A percentile compares a stretch with the other conserved stretches of the same genome.
Evolutionary conservation across 2,888 invertebrate genomes (phyloP).

Genomic region (Stramonita haemastoma): DNA sequence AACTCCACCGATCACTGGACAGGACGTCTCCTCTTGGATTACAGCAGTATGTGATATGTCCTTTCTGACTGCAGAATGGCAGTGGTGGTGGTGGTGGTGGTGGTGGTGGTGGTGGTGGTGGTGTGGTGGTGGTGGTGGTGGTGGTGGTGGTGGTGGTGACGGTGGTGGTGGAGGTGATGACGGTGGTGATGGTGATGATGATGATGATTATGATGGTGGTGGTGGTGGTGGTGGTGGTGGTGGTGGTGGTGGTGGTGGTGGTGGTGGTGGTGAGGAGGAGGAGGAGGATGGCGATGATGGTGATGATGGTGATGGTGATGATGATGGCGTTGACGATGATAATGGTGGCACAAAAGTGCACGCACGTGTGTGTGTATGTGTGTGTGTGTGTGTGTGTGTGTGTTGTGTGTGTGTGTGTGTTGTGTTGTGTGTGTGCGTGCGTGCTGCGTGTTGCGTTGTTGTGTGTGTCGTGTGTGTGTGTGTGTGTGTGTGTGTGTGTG

Average conservation of each 20-base stretch:
- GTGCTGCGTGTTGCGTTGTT: neutral
- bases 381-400: conserved; percentile 18
- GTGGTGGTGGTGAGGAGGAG: conserved; percentile 14
- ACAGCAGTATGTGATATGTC: neutral
- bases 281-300: conserved; percentile 1
- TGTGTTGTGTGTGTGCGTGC: neutral
- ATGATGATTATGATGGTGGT: conserved; percentile 26
- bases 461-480: neutral
- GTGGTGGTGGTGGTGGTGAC: neutral
- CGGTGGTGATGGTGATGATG: conserved; percentile 18
- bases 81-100: conserved; percentile 2
- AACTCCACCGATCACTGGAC: neutral
- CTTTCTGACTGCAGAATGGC: neutral
- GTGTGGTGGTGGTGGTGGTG: conserved; percentile 33
- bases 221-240: conserved; percentile 34
- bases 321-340: neutral
- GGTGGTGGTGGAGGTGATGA: conserved; percentile 15
- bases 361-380: neutral
- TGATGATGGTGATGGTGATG: conserved; percentile 16
- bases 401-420: neutral
- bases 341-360: neutral
- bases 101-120: conserved; percentile 27
- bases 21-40: conserved; percentile 15
- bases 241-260: conserved; percentile 16
- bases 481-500: conserved; percentile 1